These are phyloP conservation scores for Dinocampus coccinellae DNA, from an alignment of 2,888 invertebrate species.

Conservation along the genomic window DNA sequence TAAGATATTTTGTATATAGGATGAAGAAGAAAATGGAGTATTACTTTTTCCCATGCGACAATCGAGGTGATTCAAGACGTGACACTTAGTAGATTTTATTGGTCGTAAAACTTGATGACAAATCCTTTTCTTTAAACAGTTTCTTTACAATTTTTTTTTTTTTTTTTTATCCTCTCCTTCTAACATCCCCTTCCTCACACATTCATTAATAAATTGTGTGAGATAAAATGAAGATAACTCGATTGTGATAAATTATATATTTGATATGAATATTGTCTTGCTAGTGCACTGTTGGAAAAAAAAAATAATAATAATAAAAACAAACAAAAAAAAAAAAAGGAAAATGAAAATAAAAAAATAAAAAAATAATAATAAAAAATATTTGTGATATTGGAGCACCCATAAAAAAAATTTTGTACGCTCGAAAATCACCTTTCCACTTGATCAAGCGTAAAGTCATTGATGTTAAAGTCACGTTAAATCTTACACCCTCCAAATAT, in stretches of 20 bases:
- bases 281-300: too few relatives aligned
- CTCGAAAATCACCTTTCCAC: constrained; percentile 52
- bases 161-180: not conserved
- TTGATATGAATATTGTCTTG: too few relatives aligned
- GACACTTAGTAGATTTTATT: constrained; percentile 20
- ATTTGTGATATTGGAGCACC: not conserved
- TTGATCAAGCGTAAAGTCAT: constrained; percentile 52
- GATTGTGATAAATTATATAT: too few relatives aligned
- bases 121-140: not conserved
- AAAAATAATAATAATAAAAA: not conserved
- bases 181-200: too few relatives aligned
- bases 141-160: not conserved
- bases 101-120: constrained; percentile 6
- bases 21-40: not conserved
- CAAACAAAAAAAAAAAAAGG: not conserved
- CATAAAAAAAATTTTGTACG: not conserved
- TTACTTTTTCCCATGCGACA: not conserved
- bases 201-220: too few relatives aligned
- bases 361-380: not conserved
- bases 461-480: constrained; percentile 36
- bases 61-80: constrained; percentile 5
- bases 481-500: constrained; percentile 23
- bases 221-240: too few relatives aligned
- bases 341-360: not conserved
- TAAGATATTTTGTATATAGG: constrained; percentile 13